Conservation (phyloP, 2,797 vertebrate species). For the Melanotaenia boesemani region DNA sequence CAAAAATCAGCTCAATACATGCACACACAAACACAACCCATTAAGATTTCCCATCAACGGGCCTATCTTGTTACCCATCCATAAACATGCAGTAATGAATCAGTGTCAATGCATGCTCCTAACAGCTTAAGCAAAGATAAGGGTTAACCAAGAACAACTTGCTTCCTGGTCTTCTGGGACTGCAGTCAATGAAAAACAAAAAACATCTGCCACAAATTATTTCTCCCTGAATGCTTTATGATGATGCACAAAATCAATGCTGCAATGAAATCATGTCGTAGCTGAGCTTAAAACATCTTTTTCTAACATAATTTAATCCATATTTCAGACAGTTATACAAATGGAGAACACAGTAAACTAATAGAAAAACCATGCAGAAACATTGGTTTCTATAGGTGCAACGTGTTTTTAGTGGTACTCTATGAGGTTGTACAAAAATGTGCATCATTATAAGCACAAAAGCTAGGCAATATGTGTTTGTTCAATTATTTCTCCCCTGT, state of each 20-base stretch:
- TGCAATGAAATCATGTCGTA: constrained; percentile 24
- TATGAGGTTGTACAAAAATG: too few species aligned
- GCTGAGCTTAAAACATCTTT: constrained; percentile 12
- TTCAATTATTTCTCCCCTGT: not conserved
- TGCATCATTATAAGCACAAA: not conserved
- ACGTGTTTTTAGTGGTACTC: too few species aligned
- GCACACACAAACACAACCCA: constrained; percentile 22
- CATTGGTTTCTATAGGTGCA: not conserved
- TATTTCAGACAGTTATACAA: constrained; percentile 16
- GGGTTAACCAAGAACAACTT: constrained; percentile 16
- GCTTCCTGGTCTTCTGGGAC: constrained; percentile 10
- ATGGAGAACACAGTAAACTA: constrained; percentile 2
- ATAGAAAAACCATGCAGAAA: constrained; percentile 11
- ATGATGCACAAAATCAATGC: constrained; percentile 13
- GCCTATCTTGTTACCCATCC: constrained; percentile 60
- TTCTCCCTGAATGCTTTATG: constrained; percentile 20
- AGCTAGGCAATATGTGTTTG: not conserved
- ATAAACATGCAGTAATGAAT: constrained; percentile 40
- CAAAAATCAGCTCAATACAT: constrained; percentile 16
- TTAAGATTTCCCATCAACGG: constrained; percentile 59
- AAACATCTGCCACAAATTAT: not conserved
- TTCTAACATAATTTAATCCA: constrained; percentile 12
- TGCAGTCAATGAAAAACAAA: not conserved
- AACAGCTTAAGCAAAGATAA: constrained; percentile 12
- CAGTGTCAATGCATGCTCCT: constrained; percentile 8